These are phyloP conservation scores for Chelonus formosanus DNA, from an alignment of 2,888 invertebrate genomes.

Conservation along the genomic window DNA sequence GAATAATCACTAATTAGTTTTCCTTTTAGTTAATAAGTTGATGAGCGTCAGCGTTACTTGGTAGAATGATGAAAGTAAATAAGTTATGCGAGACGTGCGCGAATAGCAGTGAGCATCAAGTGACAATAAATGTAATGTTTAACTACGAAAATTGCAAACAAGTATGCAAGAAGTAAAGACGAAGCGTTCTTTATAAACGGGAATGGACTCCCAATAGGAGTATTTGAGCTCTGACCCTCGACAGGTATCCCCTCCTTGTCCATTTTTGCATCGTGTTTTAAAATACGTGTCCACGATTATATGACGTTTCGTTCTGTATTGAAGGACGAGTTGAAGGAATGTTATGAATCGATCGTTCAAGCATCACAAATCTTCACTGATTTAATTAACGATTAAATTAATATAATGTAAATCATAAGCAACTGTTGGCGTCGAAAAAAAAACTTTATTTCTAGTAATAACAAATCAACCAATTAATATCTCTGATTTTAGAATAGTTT, in stretches of 20 bases:
- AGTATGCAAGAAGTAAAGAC: slow-evolving; percentile 22
- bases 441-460: not conserved
- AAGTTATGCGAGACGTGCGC: too few relatives aligned
- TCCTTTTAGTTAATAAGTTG: too few relatives aligned
- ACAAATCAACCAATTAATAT: too few relatives aligned
- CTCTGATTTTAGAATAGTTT: too few relatives aligned
- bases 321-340: slow-evolving; percentile 3
- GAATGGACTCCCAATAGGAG: slow-evolving; percentile 34
- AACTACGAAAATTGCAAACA: not conserved
- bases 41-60: too few relatives aligned
- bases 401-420: too few relatives aligned
- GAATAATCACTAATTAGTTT: not conserved
- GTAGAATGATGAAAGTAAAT: too few relatives aligned
- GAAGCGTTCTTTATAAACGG: slow-evolving; percentile 38
- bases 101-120: not conserved
- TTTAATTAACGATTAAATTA: too few relatives aligned
- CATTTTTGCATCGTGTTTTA: slow-evolving; percentile 16
- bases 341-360: slow-evolving; percentile 13
- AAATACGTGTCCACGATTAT: slow-evolving; percentile 17
- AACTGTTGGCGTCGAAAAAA: not conserved
- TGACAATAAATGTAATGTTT: slow-evolving; percentile 20
- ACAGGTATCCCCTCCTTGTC: slow-evolving; percentile 15
- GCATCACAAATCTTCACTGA: not conserved
- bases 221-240: slow-evolving; percentile 47
- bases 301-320: slow-evolving; percentile 18